phyloP scores from a whole-genome alignment of 2,113 vertebrate species.

The Speoplatyrhinus poulsoni region DNA sequence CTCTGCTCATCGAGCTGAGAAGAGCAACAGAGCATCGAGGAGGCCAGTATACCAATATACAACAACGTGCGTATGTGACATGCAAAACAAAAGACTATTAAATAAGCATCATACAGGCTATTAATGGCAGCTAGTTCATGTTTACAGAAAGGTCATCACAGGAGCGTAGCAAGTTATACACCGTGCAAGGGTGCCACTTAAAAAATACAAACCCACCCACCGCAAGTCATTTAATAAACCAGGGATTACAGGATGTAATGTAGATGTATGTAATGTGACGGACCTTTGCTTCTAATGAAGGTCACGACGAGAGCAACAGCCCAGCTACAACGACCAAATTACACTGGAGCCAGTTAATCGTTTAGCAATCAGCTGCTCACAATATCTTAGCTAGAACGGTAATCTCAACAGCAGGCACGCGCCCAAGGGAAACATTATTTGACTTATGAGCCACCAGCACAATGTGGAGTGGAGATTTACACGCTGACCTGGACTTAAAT shows the following conservation, averaged over 20 bases:
- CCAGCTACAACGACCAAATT: constrained; percentile 26
- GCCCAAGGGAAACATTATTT: neutral
- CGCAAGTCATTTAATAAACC: constrained; percentile 29
- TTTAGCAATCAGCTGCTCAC: constrained; percentile 31
- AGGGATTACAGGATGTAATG: constrained; percentile 58
- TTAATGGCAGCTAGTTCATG: too few species aligned
- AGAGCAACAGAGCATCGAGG: too few species aligned
- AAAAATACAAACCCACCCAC: neutral
- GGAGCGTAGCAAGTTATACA: neutral
- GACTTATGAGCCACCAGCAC: neutral
- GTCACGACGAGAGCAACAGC: constrained; percentile 52
- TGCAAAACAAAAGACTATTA: too few species aligned
- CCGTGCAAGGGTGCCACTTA: neutral
- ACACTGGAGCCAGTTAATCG: constrained; percentile 4
- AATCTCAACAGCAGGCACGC: constrained; percentile 24
- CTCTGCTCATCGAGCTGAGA: too few species aligned
- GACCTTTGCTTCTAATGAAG: constrained; percentile 58
- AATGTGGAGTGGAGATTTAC: constrained; percentile 1
- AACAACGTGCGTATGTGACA: too few species aligned
- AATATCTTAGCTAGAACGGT: constrained; percentile 24
- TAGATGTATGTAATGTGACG: constrained; percentile 59
- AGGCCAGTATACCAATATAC: too few species aligned
- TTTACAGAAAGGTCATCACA: too few species aligned
- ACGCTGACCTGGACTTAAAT: neutral
- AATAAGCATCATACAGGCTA: too few species aligned